A percentile compares a stretch with the other conserved stretches of the same genome.
Evolutionary conservation across 2,888 invertebrate genomes (phyloP).

Genomic region (Pasiphila rectangulata): DNA sequence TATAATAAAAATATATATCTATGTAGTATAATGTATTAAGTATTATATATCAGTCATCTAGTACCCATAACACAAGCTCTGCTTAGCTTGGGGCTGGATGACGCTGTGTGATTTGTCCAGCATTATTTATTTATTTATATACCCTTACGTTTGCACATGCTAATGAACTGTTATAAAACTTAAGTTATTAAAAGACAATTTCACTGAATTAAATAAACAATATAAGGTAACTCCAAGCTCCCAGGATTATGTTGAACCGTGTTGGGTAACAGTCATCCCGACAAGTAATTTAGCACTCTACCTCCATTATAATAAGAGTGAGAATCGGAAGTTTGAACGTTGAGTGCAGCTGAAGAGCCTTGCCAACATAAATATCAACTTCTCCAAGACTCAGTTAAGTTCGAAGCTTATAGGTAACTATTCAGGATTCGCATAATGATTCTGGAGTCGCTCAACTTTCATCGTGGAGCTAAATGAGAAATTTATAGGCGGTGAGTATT

Average conservation of each 20-base stretch:
- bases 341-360: conserved; percentile 30
- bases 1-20: too few species aligned
- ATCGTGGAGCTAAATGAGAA: conserved; percentile 23
- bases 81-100: too few species aligned
- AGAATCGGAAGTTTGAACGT: conserved; percentile 13
- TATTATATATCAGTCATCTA: too few species aligned
- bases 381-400: conserved; percentile 29
- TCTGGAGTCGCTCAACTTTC: conserved; percentile 27
- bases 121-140: too few species aligned
- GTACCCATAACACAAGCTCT: too few species aligned
- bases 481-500: too few species aligned
- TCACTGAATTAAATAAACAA: conserved; percentile 20
- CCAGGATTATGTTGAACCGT: conserved; percentile 10
- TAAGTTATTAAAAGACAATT: conserved; percentile 2
- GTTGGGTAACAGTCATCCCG: conserved; percentile 20
- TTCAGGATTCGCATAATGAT: conserved; percentile 32
- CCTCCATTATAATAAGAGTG: conserved; percentile 7
- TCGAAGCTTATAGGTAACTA: conserved; percentile 34
- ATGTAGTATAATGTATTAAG: too few species aligned
- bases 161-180: background rate
- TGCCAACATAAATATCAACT: conserved; percentile 36
- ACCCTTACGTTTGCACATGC: too few species aligned
- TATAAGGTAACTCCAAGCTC: conserved; percentile 14
- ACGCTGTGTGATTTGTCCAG: too few species aligned
- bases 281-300: conserved; percentile 16